These are phyloP conservation scores for Listrodromus nycthemerus DNA, from an alignment of 2,888 invertebrate species.

Conservation along the genomic window DNA sequence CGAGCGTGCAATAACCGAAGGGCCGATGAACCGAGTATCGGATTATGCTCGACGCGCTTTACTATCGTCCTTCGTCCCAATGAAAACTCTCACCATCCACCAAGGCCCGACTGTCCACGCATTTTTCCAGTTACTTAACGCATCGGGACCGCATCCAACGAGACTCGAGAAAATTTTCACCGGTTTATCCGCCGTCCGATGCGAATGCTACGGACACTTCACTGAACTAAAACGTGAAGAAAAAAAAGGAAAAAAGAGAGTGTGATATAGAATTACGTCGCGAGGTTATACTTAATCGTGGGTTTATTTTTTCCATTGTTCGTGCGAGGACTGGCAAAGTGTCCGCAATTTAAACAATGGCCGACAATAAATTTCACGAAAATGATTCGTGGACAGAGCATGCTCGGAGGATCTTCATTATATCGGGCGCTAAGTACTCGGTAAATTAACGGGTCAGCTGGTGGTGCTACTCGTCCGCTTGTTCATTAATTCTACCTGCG, in stretches of 20 bases:
- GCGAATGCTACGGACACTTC: background rate
- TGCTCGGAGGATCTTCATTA: slow-evolving; percentile 24
- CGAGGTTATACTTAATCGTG: background rate
- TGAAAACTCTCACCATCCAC: background rate
- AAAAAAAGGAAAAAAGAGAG: background rate
- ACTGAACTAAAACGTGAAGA: background rate
- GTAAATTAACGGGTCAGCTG: slow-evolving; percentile 56
- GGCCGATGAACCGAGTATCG: slow-evolving; percentile 53
- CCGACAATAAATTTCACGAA: slow-evolving; percentile 33
- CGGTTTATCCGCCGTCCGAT: slow-evolving; percentile 9
- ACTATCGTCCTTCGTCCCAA: slow-evolving; percentile 7
- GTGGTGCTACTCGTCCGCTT: slow-evolving; percentile 42
- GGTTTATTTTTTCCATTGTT: background rate
- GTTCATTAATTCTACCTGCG: slow-evolving; percentile 47
- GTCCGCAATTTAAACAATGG: background rate
- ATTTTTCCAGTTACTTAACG: slow-evolving; percentile 28
- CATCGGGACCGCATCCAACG: background rate
- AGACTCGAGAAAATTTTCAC: slow-evolving; percentile 8
- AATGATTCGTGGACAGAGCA: slow-evolving; percentile 24
- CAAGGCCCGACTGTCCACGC: background rate
- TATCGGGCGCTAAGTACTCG: slow-evolving; percentile 57
- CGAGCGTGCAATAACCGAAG: slow-evolving; percentile 45
- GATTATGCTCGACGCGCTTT: slow-evolving; percentile 37
- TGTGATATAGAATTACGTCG: background rate
- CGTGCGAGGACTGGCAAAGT: background rate